phyloP scores from a whole-genome alignment of 2,797 vertebrate species.

The Tokudaia tokunoshimensis region DNA sequence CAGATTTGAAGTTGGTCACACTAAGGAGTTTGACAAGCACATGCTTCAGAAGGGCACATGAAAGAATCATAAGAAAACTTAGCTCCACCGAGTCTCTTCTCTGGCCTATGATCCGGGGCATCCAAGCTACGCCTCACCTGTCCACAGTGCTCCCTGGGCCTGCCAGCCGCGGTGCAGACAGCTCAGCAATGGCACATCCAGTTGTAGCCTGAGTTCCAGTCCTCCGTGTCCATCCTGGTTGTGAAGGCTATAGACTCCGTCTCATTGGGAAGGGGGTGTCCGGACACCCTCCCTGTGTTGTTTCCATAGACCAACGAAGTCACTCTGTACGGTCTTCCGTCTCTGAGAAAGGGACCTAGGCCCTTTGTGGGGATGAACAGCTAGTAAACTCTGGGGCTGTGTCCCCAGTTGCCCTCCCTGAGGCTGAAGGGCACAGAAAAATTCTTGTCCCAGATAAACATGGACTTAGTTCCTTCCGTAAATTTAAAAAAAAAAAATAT shows the following conservation, averaged over 20 bases:
- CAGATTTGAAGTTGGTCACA: neutral
- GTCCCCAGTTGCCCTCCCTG: neutral
- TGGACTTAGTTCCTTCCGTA: neutral
- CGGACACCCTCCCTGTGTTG: no score
- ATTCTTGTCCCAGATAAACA: neutral
- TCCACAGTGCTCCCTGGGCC: neutral
- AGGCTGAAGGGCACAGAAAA: neutral
- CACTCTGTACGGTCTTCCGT: neutral
- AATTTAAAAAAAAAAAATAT: neutral
- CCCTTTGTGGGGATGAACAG: neutral
- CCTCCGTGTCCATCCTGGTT: neutral
- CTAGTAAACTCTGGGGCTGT: neutral
- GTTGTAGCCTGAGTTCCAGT: accelerated
- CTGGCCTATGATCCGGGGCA: neutral
- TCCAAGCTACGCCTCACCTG: accelerated
- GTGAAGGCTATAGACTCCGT: neutral
- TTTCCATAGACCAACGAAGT: neutral
- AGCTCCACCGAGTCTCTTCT: neutral
- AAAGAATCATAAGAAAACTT: neutral
- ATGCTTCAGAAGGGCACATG: neutral
- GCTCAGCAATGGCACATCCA: neutral
- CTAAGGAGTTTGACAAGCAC: neutral
- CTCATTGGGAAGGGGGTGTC: neutral
- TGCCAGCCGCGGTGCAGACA: neutral
- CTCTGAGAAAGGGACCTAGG: neutral